Conservation (phyloP, 2,888 invertebrate genomes). For the Neoaliturus tenellus region DNA sequence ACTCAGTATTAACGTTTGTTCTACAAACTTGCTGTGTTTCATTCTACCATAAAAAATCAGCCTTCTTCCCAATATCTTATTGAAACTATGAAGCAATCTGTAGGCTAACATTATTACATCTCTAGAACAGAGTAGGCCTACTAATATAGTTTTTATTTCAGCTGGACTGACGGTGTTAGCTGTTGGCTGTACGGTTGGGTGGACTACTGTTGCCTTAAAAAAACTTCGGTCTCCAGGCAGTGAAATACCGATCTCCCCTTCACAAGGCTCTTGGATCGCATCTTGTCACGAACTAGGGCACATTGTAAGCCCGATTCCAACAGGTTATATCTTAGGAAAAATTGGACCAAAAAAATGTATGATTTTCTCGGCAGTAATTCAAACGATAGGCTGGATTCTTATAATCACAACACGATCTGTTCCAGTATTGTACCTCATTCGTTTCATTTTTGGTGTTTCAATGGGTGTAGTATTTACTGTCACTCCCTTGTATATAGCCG, state of each 20-base stretch:
- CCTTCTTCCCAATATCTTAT: too few species aligned
- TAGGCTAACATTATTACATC: too few species aligned
- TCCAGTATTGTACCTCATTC: slow-evolving; percentile 57
- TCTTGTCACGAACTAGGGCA: slow-evolving; percentile 63
- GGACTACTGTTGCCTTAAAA: slow-evolving; percentile 63
- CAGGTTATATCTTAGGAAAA: slow-evolving; percentile 57
- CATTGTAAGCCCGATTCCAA: slow-evolving; percentile 62
- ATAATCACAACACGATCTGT: slow-evolving; percentile 58
- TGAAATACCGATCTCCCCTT: slow-evolving; percentile 57
- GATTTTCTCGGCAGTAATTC: slow-evolving; percentile 49
- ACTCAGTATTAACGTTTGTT: too few species aligned
- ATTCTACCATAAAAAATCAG: too few species aligned
- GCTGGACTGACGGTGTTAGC: slow-evolving; percentile 62
- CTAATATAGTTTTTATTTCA: too few species aligned
- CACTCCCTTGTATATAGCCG: slow-evolving; percentile 63
- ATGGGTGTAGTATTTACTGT: slow-evolving; percentile 64
- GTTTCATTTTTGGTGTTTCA: slow-evolving; percentile 63
- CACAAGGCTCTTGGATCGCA: slow-evolving; percentile 62
- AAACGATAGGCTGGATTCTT: slow-evolving; percentile 61
- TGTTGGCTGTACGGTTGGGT: slow-evolving; percentile 63
- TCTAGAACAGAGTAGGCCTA: too few species aligned
- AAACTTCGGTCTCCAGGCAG: slow-evolving; percentile 54
- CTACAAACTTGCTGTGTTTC: too few species aligned
- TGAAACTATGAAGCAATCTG: too few species aligned
- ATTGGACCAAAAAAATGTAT: slow-evolving; percentile 61